These are phyloP conservation scores for Melospiza georgiana DNA, from an alignment of 2,113 vertebrate genomes.

Conservation along the genomic window DNA sequence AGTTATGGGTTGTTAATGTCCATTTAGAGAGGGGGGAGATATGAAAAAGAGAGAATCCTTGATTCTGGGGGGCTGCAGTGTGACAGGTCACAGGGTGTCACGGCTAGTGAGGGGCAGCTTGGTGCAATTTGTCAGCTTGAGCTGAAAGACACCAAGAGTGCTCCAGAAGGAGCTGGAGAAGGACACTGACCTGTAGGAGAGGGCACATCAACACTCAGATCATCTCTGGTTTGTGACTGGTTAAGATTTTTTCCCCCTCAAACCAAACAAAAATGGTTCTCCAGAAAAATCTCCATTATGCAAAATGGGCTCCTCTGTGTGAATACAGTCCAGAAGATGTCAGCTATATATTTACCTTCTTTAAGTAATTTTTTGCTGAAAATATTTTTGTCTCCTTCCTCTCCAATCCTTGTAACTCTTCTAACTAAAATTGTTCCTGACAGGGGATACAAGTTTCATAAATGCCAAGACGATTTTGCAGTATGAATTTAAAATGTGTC, in stretches of 20 bases:
- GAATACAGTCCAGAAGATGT: not conserved
- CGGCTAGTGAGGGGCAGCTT: accelerated
- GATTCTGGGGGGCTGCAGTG: not conserved
- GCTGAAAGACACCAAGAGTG: accelerated
- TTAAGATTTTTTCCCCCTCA: not conserved
- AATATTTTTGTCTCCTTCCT: not conserved
- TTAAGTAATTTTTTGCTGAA: not conserved
- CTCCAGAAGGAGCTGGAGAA: not conserved
- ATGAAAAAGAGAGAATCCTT: not conserved
- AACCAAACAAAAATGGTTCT: not conserved
- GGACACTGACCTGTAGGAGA: not conserved
- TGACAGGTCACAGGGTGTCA: accelerated
- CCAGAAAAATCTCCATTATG: not conserved
- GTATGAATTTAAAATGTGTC: not conserved
- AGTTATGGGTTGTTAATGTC: not conserved
- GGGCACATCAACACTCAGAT: not conserved
- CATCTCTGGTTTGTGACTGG: not conserved
- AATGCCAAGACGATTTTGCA: not conserved
- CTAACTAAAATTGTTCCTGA: not conserved
- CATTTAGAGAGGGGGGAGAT: not conserved
- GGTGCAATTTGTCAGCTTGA: not conserved
- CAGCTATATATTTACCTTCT: not conserved
- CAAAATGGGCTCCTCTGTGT: not conserved
- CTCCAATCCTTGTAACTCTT: not conserved
- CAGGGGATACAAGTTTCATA: not conserved